A percentile compares a stretch with the other conserved stretches of the same genome.
Evolutionary conservation across 2,888 invertebrate genomes (phyloP).

Genomic region (Cantharis nigra): DNA sequence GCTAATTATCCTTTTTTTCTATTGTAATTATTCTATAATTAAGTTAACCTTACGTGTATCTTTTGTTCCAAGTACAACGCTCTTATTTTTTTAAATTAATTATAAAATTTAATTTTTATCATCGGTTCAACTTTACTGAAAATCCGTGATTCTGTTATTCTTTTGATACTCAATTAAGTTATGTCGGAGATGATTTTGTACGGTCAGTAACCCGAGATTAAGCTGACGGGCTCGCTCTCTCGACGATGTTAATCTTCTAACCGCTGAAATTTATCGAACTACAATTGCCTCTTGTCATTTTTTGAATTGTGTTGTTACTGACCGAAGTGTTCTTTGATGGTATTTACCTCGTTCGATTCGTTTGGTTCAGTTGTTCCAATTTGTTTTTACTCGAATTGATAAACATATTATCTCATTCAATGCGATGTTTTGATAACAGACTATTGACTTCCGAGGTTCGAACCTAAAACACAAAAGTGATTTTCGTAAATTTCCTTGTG

Average conservation of each 20-base stretch:
- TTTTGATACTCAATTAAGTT: not conserved
- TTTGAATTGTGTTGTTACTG: not conserved
- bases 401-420: too few relatives aligned
- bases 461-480: not conserved
- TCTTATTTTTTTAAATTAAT: not conserved
- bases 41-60: not conserved
- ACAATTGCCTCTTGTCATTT: constrained; percentile 3
- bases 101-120: not conserved
- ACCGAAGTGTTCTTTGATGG: not conserved
- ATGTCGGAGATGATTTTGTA: constrained; percentile 3
- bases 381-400: not conserved
- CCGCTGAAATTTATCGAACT: constrained; percentile 26
- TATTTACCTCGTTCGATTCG: not conserved
- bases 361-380: not conserved
- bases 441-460: not conserved
- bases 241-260: constrained; percentile 27
- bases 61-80: not conserved
- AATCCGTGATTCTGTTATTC: not conserved
- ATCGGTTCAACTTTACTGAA: not conserved
- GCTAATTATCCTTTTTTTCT: not conserved
- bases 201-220: constrained; percentile 28
- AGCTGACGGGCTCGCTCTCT: constrained; percentile 11
- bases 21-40: not conserved
- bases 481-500: not conserved
- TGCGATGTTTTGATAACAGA: not conserved